phyloP scores from a whole-genome alignment of 1,140 invertebrate genomes.

The Drosophila sproati region DNA sequence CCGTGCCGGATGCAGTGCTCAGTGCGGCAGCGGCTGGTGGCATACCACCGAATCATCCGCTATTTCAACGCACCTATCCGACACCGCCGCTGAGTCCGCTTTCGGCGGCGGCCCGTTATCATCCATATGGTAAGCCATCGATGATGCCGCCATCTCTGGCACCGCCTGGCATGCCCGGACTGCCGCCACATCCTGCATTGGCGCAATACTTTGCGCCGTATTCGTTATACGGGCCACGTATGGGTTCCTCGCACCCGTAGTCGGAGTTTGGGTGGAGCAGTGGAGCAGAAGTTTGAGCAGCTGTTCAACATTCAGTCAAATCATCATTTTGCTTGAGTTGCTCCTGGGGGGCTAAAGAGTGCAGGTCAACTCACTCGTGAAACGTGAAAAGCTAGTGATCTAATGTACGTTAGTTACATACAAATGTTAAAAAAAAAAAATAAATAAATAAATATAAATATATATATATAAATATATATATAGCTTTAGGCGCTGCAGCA shows the following conservation, averaged over 20 bases:
- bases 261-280: conserved; percentile 22
- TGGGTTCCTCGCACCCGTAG: conserved; percentile 89
- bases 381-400: conserved; percentile 81
- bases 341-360: conserved; percentile 4
- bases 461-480: not conserved
- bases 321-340: conserved; percentile 63
- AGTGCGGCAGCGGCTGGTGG: conserved; percentile 85
- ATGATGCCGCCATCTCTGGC: conserved; percentile 85
- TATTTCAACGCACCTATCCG: conserved; percentile 92
- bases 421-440: conserved; percentile 63
- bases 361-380: conserved; percentile 68
- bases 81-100: conserved; percentile 94
- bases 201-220: conserved; percentile 94
- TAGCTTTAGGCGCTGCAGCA: conserved; percentile 62
- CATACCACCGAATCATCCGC: conserved; percentile 88
- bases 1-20: conserved; percentile 86
- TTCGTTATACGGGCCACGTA: conserved; percentile 93
- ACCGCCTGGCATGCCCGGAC: conserved; percentile 86
- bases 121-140: conserved; percentile 93
- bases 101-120: conserved; percentile 91
- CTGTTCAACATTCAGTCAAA: conserved; percentile 60
- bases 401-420: conserved; percentile 81
- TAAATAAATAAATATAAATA: conserved; percentile 4
- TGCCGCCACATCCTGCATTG: conserved; percentile 88
- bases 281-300: not conserved